These are phyloP conservation scores for Bembecia ichneumoniformis DNA, from an alignment of 2,888 invertebrate genomes.

Conservation along the genomic window DNA sequence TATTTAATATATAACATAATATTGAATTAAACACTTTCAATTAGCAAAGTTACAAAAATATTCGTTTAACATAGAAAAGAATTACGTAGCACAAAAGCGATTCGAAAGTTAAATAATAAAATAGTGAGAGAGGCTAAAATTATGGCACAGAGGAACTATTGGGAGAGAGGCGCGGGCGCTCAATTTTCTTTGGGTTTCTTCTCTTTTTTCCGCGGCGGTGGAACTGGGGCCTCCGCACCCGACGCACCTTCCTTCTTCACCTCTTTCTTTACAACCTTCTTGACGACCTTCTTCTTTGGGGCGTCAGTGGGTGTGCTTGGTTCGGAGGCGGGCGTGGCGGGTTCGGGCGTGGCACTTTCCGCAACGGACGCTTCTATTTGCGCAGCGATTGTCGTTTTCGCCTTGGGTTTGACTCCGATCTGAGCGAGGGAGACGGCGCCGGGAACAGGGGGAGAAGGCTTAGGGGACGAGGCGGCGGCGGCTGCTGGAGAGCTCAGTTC, in stretches of 20 bases:
- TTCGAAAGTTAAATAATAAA: constrained; percentile 39
- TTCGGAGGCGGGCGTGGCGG: constrained; percentile 10
- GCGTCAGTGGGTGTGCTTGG: constrained; percentile 20
- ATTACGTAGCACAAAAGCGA: constrained; percentile 40
- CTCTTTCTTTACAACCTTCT: constrained; percentile 30
- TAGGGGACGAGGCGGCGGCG: constrained; percentile 33
- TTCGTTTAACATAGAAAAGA: constrained; percentile 31
- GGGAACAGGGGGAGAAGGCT: constrained; percentile 60
- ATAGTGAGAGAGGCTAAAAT: constrained; percentile 40
- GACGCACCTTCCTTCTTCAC: constrained; percentile 60
- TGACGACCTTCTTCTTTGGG: constrained; percentile 55
- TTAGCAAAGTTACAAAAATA: constrained; percentile 28
- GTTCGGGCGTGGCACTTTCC: constrained; percentile 19
- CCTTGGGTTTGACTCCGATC: constrained; percentile 57
- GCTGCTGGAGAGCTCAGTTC: constrained; percentile 49
- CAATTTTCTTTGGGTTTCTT: constrained; percentile 70
- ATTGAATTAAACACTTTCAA: constrained; percentile 31
- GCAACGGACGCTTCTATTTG: constrained; percentile 55
- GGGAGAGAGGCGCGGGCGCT: constrained; percentile 40
- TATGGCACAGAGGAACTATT: constrained; percentile 66
- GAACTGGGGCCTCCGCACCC: constrained; percentile 56
- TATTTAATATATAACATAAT: constrained; percentile 24
- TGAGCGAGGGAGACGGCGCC: constrained; percentile 57
- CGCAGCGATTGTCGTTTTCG: constrained; percentile 46
- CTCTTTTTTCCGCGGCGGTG: constrained; percentile 70